Base-by-base conservation (phyloP, 2,888 invertebrate genomes). In the Abrostola triplasia region DNA sequence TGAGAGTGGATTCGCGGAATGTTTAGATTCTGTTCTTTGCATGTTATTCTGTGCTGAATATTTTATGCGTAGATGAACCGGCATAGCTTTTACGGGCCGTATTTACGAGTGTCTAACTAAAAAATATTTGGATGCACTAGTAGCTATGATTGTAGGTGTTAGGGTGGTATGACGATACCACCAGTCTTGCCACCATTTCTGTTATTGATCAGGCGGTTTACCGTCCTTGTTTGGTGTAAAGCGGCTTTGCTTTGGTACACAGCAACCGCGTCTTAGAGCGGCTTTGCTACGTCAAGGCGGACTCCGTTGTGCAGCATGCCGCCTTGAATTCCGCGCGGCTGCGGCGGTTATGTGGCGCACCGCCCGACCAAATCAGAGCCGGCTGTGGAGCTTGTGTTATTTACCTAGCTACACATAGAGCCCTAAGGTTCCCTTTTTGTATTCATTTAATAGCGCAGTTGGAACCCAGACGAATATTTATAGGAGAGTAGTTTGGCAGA, bases 51-150 rank as follows among this genome's bases (percentile, higher is more conserved):
- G 44, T 8, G 44, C 5, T 47, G 44, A 47, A 47, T 47, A 24
- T 47, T 47, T 47, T 13, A 47, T 47, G 24, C 13, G 44, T 47
- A 24, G 13, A 47, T 47, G 44, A 47, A 24, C 9, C 13, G 44
- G 44, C 13, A 47, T 24, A 47, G 44, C 44, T 47, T 47, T 47
- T 47, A 47, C 13, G 13, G 10, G 9, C 24, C 24, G 24, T 13
- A 47, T 13, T 47, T 47, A 24, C 13, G 24, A 1, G 24, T 24
- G 4, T 24, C 24, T 24, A 24, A 24, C 4, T 1, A 24, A 24
- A 24, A 24, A 24, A 24, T 2, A 24, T 2, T 24, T n/a, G n/a
- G 24, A 24, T 24, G 4, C 24, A 2, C 1, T 24, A 24, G 24
- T 24, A 24, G 4, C 24, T 24, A 24, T 24, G 24, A 24, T 24